Conservation (phyloP, 2,888 invertebrate species). For the Leucoptera coffeella region DNA sequence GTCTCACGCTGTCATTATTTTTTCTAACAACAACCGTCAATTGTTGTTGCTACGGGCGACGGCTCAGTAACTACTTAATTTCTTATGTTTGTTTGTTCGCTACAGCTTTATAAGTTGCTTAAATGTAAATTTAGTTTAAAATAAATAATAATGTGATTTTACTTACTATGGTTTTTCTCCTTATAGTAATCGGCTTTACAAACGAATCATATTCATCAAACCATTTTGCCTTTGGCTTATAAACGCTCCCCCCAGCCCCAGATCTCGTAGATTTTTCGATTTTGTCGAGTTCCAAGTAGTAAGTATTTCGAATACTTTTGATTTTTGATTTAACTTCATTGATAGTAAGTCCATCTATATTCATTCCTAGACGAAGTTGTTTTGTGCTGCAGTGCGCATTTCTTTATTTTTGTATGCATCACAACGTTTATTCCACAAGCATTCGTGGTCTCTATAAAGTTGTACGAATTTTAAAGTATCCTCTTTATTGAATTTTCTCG, state of each 20-base stretch:
- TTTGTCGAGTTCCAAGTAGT: constrained; percentile 8
- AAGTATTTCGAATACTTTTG: constrained; percentile 8
- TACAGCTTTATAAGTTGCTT: constrained; percentile 1
- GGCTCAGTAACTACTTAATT: no score
- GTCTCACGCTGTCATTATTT: no score
- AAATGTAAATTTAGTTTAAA: constrained; percentile 5
- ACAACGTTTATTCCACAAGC: constrained; percentile 9
- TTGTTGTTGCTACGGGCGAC: no score
- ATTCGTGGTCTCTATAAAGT: constrained; percentile 8
- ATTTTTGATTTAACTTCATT: constrained; percentile 7
- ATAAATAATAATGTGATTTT: constrained; percentile 8
- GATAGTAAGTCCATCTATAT: constrained; percentile 1
- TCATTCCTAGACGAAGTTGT: constrained; percentile 8
- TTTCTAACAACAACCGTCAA: no score
- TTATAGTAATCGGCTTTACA: constrained; percentile 8
- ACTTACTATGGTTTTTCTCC: constrained; percentile 9
- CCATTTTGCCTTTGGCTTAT: constrained; percentile 8
- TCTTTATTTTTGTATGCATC: constrained; percentile 9
- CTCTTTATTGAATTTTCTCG: constrained; percentile 8
- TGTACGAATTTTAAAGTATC: constrained; percentile 7
- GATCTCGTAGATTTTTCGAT: constrained; percentile 9
- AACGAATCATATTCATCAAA: constrained; percentile 9
- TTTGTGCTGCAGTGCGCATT: constrained; percentile 9
- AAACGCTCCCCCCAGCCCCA: constrained; percentile 4
- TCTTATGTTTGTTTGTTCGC: no score